Base-by-base conservation (phyloP, 1,140 invertebrate genomes). In the Aphelenchoides fujianensis region DNA sequence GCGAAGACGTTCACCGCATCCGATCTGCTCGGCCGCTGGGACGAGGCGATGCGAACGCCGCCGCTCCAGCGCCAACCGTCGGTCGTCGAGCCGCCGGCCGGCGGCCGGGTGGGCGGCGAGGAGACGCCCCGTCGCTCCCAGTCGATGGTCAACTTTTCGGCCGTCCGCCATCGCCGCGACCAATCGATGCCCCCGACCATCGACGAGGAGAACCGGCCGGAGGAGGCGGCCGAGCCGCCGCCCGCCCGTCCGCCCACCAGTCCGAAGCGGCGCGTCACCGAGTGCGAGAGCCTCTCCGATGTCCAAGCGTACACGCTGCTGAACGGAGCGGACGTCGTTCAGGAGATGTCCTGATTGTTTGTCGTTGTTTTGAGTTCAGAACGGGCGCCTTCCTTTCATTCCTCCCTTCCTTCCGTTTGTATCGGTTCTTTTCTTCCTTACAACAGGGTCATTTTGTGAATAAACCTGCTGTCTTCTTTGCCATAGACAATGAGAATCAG, bases 251-350 rank as follows among this genome's bases (percentile, higher is more conserved):
- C 16, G 12, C 73, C n/a, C 30, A 7, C 63, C 2, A 72, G 70
- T 68, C 71, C 71, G 1, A 75, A 74, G 23, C n/a, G 74, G 72
- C 31, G 64, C 67, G 54, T 71, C 5, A 77, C 35, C 12, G 71
- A 72, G 3, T 72, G 71, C 32, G 72, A 77, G 48, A 16, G 19
- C 19, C 64, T 74, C 3, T 41, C 64, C 30, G 68, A 75, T 32
- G 74, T 75, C 19, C 69, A 74, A 37, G 74, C 74, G 0, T 75
- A 79, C 30, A 77, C 71, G 5, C 54, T 75, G 34, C 70, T 75
- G 0, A 62, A 75, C 34, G 52, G 16, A 1, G 30, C 68, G 3
- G 74, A 75, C 53, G 28, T 34, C 59, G 75, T 72, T 12, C 63
- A 72, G 48, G 73, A 74, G 37, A 76, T 74, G 41, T 48, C 41